A percentile compares a stretch with the other conserved stretches of the same genome.
Evolutionary conservation across 2,888 invertebrate species (phyloP).

Genomic region (Horisme vitalbata): DNA sequence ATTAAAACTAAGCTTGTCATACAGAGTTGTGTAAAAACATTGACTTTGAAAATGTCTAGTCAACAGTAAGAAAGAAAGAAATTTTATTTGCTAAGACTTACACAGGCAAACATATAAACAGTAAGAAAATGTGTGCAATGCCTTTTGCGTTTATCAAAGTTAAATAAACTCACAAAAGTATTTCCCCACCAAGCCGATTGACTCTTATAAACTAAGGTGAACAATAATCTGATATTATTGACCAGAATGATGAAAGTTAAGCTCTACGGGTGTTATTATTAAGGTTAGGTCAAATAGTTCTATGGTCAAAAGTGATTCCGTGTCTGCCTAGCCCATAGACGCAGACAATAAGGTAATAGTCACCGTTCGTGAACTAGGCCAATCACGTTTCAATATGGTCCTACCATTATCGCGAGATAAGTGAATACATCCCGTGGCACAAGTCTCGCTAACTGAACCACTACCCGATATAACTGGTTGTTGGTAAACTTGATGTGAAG

Average conservation of each 20-base stretch:
- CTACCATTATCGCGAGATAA: conserved; percentile 60
- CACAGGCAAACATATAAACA: too few relatives aligned
- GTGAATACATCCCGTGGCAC: conserved; percentile 32
- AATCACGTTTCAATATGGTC: conserved; percentile 67
- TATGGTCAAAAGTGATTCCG: conserved; percentile 65
- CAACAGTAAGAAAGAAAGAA: too few relatives aligned
- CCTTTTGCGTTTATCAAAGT: too few relatives aligned
- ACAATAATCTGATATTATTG: conserved; percentile 10
- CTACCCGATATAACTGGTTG: conserved; percentile 9
- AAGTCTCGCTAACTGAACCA: conserved; percentile 17
- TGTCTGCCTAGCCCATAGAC: conserved; percentile 60
- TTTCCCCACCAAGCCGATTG: too few relatives aligned
- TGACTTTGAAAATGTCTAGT: too few relatives aligned
- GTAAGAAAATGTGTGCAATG: too few relatives aligned
- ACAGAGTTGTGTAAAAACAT: too few relatives aligned
- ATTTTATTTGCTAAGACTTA: too few relatives aligned
- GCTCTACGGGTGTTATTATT: conserved; percentile 15
- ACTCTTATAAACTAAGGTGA: too few relatives aligned
- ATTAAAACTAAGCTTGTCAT: too few relatives aligned
- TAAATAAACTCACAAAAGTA: too few relatives aligned
- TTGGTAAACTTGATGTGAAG: conserved; percentile 8
- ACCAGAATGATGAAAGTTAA: conserved; percentile 10
- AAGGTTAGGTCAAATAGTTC: conserved; percentile 32
- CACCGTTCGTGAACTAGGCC: conserved; percentile 52
- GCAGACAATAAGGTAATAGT: conserved; percentile 23